Evolutionary conservation across 2,888 invertebrate species (phyloP).

Genomic region (Brachyopa scutellaris): DNA sequence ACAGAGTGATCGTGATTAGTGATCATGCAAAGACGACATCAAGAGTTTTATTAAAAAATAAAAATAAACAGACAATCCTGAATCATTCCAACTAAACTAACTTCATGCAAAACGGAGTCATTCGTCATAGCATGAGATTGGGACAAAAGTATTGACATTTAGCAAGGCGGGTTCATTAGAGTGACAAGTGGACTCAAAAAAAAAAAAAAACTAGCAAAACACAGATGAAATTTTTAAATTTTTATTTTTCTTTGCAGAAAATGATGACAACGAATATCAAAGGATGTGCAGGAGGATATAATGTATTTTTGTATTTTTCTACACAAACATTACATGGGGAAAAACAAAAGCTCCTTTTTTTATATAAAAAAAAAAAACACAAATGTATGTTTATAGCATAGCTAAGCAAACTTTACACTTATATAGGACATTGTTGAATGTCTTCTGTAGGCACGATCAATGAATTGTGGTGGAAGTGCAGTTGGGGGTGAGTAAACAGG

Average conservation of each 20-base stretch:
- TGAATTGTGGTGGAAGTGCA: slow-evolving; percentile 76
- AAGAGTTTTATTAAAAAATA: slow-evolving; percentile 1
- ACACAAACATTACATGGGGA: slow-evolving; percentile 12
- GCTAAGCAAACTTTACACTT: slow-evolving; percentile 79
- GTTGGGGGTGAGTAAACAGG: slow-evolving; percentile 80
- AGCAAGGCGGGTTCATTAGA: slow-evolving; percentile 32
- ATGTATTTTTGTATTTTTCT: slow-evolving; percentile 15
- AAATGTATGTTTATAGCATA: slow-evolving; percentile 21
- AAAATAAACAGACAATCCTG: slow-evolving; percentile 40
- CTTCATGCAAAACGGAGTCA: slow-evolving; percentile 48
- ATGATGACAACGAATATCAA: slow-evolving; percentile 30
- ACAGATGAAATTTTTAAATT: neutral
- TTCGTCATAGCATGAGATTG: slow-evolving; percentile 40
- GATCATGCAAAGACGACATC: slow-evolving; percentile 4
- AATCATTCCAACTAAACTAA: slow-evolving; percentile 44
- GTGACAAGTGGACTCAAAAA: slow-evolving; percentile 27
- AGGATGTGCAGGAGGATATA: slow-evolving; percentile 32
- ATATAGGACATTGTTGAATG: slow-evolving; percentile 81
- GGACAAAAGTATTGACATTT: slow-evolving; percentile 5
- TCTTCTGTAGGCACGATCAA: slow-evolving; percentile 77
- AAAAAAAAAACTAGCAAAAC: slow-evolving; percentile 37
- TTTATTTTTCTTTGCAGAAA: slow-evolving; percentile 11
- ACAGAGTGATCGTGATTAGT: slow-evolving; percentile 25
- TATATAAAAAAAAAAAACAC: too few relatives aligned
- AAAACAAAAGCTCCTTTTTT: slow-evolving; percentile 3